Evolutionary conservation across 35 echinoderm and acorn worm genomes (phyloP).

Genomic region (Ophiothrix spiculata): DNA sequence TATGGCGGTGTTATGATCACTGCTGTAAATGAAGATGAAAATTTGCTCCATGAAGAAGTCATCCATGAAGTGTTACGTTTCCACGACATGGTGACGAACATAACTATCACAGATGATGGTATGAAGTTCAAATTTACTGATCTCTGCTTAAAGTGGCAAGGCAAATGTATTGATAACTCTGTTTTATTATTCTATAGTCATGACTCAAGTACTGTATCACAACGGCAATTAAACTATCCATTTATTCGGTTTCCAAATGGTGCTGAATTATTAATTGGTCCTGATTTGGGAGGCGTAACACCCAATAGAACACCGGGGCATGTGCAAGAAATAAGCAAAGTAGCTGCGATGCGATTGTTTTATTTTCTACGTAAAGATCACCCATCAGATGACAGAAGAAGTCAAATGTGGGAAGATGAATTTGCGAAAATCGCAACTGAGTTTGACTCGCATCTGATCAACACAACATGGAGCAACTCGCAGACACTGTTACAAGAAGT

Average conservation of each 20-base stretch:
- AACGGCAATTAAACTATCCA: background rate
- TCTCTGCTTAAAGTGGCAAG: conserved; percentile 7
- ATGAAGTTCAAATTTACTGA: background rate
- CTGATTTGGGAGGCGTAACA: conserved; percentile 6
- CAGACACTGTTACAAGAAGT: conserved; percentile 4
- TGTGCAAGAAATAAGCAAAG: background rate
- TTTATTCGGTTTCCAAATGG: background rate
- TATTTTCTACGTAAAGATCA: background rate
- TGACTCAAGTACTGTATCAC: background rate
- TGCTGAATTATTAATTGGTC: background rate
- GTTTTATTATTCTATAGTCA: background rate
- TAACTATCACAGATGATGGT: background rate
- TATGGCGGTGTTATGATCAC: background rate
- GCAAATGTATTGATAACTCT: conserved; percentile 20
- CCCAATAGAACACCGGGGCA: background rate
- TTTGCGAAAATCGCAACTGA: background rate
- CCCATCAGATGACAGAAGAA: background rate
- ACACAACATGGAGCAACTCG: background rate
- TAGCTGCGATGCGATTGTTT: background rate
- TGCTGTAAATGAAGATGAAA: background rate
- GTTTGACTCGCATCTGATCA: background rate
- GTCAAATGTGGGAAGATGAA: background rate
- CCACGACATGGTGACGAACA: background rate
- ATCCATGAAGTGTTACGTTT: background rate
- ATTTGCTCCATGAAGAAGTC: background rate